Conservation (phyloP, 2,888 invertebrate genomes). For the Synergus laeviventris region DNA sequence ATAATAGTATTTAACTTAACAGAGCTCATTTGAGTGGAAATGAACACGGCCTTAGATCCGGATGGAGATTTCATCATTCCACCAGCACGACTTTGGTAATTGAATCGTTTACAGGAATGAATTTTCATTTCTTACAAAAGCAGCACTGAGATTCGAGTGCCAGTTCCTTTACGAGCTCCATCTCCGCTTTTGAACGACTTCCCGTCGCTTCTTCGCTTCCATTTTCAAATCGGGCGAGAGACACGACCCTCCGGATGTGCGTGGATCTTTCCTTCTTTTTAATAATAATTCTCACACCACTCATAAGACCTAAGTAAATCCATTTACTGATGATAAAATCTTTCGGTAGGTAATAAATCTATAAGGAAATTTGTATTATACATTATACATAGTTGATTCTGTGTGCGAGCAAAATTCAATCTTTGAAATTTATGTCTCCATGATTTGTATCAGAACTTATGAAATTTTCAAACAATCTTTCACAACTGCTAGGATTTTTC, state of each 20-base stretch:
- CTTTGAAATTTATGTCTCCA: background rate
- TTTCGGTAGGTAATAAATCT: background rate
- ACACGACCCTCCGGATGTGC: slow-evolving; percentile 55
- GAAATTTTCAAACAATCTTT: background rate
- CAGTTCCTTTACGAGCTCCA: slow-evolving; percentile 56
- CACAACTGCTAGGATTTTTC: background rate
- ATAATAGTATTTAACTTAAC: slow-evolving; percentile 43
- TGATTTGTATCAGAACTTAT: background rate
- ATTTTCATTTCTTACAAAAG: slow-evolving; percentile 51
- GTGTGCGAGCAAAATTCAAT: too few species aligned
- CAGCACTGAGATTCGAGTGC: slow-evolving; percentile 45
- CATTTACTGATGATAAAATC: background rate
- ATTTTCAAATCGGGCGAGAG: slow-evolving; percentile 50
- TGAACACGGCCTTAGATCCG: slow-evolving; percentile 46
- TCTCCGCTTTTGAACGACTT: slow-evolving; percentile 62
- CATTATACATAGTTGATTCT: too few species aligned
- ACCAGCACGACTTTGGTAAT: slow-evolving; percentile 47
- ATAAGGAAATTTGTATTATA: background rate
- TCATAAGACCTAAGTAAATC: slow-evolving; percentile 18
- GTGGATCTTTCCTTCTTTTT: slow-evolving; percentile 45
- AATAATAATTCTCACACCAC: slow-evolving; percentile 23
- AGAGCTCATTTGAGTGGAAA: slow-evolving; percentile 47
- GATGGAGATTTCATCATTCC: slow-evolving; percentile 44
- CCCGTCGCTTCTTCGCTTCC: slow-evolving; percentile 54
- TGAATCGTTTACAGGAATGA: slow-evolving; percentile 56